Base-by-base conservation (phyloP, 2,797 vertebrate genomes). In the Rhynchotus rufescens region DNA sequence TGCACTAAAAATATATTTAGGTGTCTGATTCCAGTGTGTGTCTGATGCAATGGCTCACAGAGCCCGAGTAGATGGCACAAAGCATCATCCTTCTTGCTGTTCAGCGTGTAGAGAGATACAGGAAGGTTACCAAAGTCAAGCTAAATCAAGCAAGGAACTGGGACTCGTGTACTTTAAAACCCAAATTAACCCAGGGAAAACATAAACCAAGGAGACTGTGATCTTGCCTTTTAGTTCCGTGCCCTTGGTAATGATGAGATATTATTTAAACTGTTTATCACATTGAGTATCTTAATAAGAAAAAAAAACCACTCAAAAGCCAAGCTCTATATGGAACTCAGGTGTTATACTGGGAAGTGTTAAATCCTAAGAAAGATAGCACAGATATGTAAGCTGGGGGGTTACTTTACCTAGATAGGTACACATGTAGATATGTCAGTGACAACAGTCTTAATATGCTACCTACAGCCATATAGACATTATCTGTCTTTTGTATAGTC, bases 131-230 rank as follows among this genome's bases (percentile, higher is more conserved):
- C 81, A 80, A 83, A 75, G 74, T 81, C 34, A 88, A 88, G 59
- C 83, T 52, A 52, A 78, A 76, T 79, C 80, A 86, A 22, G n/a
- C 62, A 86, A 69, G 64, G 45, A 79, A 28, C 47, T 60, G 56
- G 59, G 61, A 88, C 88, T 40, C 79, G 42, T 45, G 40, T 61
- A 40, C 30, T 77, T 49, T 86, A 75, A 79, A 47, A 84, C 40
- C 54, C 61, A 88, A 88, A 81, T 49, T 80, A 91, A 84, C 49
- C 32, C 69, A 22, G 57, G 88, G 26, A 91, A 92, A 91, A 65
- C 54, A 47, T 1, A 16, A 76, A 49, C 32, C 62, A 60, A 26
- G 47, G 0, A 2, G 40, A 42, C 47, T 79, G 9, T 45, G 74
- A 76, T 81, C 38, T 64, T 89, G 40, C 15, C 64, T 0, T 0